These are phyloP conservation scores for Hucho hucho DNA, from an alignment of 2,113 vertebrate genomes.

Conservation along the genomic window DNA sequence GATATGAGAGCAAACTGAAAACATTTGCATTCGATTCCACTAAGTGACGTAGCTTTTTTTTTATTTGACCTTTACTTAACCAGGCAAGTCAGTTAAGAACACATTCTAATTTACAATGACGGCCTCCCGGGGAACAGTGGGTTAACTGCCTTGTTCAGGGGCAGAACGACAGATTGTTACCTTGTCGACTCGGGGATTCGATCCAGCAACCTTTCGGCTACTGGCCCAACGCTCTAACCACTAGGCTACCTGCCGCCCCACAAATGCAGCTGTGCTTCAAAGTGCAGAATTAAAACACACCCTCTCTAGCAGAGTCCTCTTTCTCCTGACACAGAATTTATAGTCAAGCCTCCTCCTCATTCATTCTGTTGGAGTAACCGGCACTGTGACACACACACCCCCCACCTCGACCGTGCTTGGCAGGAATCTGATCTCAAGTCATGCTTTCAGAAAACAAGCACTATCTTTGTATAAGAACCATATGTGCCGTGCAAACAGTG, in stretches of 20 bases:
- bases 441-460: neutral
- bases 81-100: no score
- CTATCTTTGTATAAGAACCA: conserved; percentile 13
- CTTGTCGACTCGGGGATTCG: no score
- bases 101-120: no score
- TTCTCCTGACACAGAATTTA: conserved; percentile 5
- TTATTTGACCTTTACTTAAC: no score
- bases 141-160: no score
- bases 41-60: neutral
- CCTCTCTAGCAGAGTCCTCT: neutral
- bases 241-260: no score
- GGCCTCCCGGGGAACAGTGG: no score
- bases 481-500: neutral
- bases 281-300: neutral
- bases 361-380: conserved; percentile 11
- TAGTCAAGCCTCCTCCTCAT: conserved; percentile 12
- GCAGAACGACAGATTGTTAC: no score
- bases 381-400: conserved; percentile 8
- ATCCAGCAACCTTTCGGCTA: no score
- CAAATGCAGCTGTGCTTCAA: conserved; percentile 10
- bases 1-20: neutral
- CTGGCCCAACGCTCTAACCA: no score
- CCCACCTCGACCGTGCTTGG: neutral
- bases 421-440: conserved; percentile 1
- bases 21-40: conserved; percentile 8